These are phyloP conservation scores for Phylloscopus trochiloides DNA, from an alignment of 2,113 vertebrate genomes.

Conservation along the genomic window DNA sequence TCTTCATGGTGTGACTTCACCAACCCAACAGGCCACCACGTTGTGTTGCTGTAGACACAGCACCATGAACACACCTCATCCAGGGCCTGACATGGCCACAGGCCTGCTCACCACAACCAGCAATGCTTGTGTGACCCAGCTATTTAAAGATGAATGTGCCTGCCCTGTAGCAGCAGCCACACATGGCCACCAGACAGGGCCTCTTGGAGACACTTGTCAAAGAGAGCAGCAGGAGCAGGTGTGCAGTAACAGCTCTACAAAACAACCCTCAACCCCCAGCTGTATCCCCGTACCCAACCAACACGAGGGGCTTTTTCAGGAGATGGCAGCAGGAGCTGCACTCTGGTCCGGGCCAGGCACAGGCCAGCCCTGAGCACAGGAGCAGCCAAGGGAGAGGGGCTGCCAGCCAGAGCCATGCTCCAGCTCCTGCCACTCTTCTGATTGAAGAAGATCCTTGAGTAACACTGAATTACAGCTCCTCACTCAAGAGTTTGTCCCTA, in stretches of 20 bases:
- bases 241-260: neutral
- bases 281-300: neutral
- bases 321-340: neutral
- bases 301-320: rapidly evolving
- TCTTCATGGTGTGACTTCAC: neutral
- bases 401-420: neutral
- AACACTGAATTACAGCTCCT: neutral
- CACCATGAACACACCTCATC: neutral
- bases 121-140: neutral
- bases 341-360: rapidly evolving
- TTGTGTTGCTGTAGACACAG: neutral
- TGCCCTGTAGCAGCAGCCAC: neutral
- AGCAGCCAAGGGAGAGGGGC: neutral
- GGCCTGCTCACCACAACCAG: neutral
- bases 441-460: neutral
- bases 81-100: neutral
- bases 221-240: neutral
- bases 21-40: neutral
- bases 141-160: neutral
- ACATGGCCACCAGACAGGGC: neutral
- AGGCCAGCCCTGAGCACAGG: neutral
- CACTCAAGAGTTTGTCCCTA: neutral
- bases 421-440: neutral
- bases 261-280: neutral
- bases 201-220: rapidly evolving